phyloP scores from a whole-genome alignment of 1,140 invertebrate genomes.

The Calycopis cecrops region DNA sequence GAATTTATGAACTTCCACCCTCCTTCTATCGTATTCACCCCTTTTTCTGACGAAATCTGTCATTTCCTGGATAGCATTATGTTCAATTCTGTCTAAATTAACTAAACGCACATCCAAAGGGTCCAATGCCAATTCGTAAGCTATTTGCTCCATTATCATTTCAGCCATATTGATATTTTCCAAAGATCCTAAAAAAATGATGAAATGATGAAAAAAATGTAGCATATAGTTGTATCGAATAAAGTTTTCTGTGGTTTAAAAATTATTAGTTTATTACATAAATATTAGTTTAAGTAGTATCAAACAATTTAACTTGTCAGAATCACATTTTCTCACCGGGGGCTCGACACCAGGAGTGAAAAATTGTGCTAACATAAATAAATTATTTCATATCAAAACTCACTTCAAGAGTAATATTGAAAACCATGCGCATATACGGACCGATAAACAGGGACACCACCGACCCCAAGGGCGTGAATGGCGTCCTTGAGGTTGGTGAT shows the following conservation, averaged over 20 bases:
- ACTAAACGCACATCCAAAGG: slow-evolving; percentile 78
- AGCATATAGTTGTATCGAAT: not conserved
- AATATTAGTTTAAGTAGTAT: no score
- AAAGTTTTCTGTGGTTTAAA: no score
- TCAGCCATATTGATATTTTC: slow-evolving; percentile 82
- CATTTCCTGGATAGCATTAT: slow-evolving; percentile 66
- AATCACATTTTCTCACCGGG: slow-evolving; percentile 67
- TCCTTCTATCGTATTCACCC: slow-evolving; percentile 77
- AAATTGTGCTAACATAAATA: slow-evolving; percentile 63
- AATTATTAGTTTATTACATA: no score
- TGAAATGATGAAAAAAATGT: not conserved
- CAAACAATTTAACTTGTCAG: no score
- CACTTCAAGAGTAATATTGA: no score
- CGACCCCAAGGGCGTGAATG: no score
- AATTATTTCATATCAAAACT: slow-evolving; percentile 9
- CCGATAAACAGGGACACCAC: no score
- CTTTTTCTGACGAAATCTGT: slow-evolving; percentile 73
- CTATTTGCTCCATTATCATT: slow-evolving; percentile 88
- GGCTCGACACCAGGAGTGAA: slow-evolving; percentile 77
- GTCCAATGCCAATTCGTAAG: slow-evolving; percentile 79
- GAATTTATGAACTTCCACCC: slow-evolving; percentile 71
- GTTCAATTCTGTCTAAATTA: slow-evolving; percentile 72
- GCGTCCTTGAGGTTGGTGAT: no score
- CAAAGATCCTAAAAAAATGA: slow-evolving; percentile 67
- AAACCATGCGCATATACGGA: no score